These are phyloP conservation scores for Eulemur macaco DNA, from an alignment of 2,113 vertebrate genomes.

Conservation along the genomic window DNA sequence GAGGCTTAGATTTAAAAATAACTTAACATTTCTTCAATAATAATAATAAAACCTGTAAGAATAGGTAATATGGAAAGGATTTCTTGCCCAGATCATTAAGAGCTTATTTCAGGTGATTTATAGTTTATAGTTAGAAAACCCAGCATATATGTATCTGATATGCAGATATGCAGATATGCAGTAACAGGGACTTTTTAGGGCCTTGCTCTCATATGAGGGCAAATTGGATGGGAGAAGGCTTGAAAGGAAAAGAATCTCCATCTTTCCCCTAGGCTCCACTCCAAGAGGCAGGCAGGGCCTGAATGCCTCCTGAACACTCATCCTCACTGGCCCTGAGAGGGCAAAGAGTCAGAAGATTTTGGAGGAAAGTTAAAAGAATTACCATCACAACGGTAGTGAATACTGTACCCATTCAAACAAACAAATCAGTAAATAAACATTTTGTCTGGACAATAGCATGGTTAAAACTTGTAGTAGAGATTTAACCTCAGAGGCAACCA, in stretches of 20 bases:
- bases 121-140: neutral
- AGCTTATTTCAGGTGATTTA: neutral
- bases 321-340: too few relatives aligned
- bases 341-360: neutral
- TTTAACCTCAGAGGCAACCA: neutral
- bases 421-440: conserved; percentile 17
- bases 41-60: neutral
- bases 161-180: neutral
- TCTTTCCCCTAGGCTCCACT: neutral
- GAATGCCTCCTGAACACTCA: neutral
- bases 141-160: neutral
- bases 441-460: neutral
- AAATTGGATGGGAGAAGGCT: neutral
- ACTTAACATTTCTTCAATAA: neutral
- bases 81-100: neutral
- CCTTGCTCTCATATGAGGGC: neutral
- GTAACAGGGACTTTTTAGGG: neutral
- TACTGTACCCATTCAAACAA: neutral
- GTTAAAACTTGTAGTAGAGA: neutral
- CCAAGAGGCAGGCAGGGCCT: neutral
- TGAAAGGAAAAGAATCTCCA: neutral
- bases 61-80: neutral
- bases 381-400: neutral
- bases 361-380: neutral
- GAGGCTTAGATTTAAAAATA: neutral